A percentile compares a stretch with the other conserved stretches of the same genome.
These are phyloP conservation scores for Lepidurus apus DNA, from an alignment of 1,140 invertebrate species.

Conservation along the genomic window DNA sequence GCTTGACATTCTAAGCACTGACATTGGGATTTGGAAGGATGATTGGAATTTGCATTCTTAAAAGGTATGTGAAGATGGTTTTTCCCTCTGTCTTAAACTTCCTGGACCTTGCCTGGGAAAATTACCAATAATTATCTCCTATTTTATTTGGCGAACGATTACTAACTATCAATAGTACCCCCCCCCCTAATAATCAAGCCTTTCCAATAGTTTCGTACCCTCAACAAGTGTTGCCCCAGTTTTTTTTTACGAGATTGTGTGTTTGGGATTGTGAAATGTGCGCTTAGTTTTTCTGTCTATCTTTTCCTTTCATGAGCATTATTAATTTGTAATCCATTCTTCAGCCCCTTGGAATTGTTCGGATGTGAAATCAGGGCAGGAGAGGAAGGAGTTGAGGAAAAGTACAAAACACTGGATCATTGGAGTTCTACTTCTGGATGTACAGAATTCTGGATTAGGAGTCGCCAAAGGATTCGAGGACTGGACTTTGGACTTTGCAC, in stretches of 20 bases:
- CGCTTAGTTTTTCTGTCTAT: neutral
- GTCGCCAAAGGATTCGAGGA: constrained; percentile 8
- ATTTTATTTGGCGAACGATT: neutral
- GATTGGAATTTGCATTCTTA: neutral
- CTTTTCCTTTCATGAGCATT: neutral
- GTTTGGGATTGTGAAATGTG: neutral
- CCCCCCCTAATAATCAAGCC: neutral
- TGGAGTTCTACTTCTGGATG: constrained; percentile 15
- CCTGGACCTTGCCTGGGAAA: constrained; percentile 4
- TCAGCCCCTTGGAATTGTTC: constrained; percentile 16
- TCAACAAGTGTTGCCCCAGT: neutral
- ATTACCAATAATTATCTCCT: neutral
- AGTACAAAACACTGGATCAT: constrained; percentile 19
- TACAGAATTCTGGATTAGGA: constrained; percentile 19
- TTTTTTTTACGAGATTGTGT: neutral
- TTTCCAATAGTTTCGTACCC: neutral
- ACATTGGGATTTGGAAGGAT: neutral
- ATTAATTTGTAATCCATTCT: constrained; percentile 20
- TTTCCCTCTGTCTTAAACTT: neutral
- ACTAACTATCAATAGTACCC: neutral
- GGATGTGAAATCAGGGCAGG: constrained; percentile 14
- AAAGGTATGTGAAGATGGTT: constrained; percentile 22
- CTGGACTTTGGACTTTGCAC: constrained; percentile 21
- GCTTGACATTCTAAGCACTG: constrained; percentile 3
- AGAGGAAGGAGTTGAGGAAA: constrained; percentile 19